Evolutionary conservation across 2,888 invertebrate genomes (phyloP).

Genomic region (Chrysolina americana): DNA sequence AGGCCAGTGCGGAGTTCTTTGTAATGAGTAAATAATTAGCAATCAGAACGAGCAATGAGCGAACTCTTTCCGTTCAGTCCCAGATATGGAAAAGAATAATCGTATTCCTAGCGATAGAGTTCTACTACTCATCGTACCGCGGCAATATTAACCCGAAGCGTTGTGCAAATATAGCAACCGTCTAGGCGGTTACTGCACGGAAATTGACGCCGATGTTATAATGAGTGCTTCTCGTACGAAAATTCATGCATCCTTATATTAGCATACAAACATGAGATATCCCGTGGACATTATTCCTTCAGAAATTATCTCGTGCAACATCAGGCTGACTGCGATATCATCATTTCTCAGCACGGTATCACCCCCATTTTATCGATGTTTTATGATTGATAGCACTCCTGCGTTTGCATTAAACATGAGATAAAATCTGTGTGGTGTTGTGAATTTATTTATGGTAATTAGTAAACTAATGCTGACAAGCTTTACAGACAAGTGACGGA

Average conservation of each 20-base stretch:
- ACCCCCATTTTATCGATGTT: slow-evolving; percentile 48
- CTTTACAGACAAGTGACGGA: neutral
- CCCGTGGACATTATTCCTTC: slow-evolving; percentile 36
- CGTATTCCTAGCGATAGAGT: too few species aligned
- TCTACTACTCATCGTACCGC: neutral
- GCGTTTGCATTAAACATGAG: slow-evolving; percentile 50
- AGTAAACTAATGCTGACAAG: neutral
- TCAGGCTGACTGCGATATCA: slow-evolving; percentile 15
- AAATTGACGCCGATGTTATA: slow-evolving; percentile 32
- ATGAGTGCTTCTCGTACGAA: slow-evolving; percentile 43
- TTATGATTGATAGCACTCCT: slow-evolving; percentile 52
- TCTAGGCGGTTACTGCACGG: slow-evolving; percentile 8
- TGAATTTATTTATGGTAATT: slow-evolving; percentile 15
- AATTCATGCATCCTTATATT: slow-evolving; percentile 47
- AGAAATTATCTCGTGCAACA: slow-evolving; percentile 20
- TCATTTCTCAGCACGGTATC: slow-evolving; percentile 40
- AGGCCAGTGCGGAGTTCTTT: too few species aligned
- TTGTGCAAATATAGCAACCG: neutral
- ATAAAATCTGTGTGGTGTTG: slow-evolving; percentile 21
- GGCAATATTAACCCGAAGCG: neutral
- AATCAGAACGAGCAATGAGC: too few species aligned
- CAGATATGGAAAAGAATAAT: too few species aligned
- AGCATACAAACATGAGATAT: slow-evolving; percentile 56
- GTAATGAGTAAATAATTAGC: too few species aligned
- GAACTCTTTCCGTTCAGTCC: too few species aligned